phyloP scores from a whole-genome alignment of 2,797 vertebrate species.

The Labroides dimidiatus region DNA sequence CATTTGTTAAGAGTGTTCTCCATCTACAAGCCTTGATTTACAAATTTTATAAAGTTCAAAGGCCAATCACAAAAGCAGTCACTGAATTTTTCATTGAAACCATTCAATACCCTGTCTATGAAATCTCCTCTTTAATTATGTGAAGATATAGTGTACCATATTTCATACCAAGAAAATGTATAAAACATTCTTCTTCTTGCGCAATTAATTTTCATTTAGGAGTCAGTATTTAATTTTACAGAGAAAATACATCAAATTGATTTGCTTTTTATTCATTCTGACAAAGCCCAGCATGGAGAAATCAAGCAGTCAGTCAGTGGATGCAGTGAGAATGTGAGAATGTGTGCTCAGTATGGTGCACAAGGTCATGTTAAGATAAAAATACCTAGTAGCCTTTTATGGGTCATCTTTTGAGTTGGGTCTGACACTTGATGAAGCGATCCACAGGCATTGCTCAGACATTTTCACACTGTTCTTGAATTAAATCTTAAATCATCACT shows the following conservation, averaged over 20 bases:
- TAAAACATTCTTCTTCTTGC: neutral
- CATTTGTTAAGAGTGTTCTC: neutral
- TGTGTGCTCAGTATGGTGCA: conserved; percentile 75
- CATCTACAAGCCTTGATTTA: neutral
- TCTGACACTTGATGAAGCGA: conserved; percentile 63
- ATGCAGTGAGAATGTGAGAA: conserved; percentile 77
- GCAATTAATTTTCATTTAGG: neutral
- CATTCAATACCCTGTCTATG: conserved; percentile 12
- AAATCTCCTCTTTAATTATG: conserved; percentile 42
- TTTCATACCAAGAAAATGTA: conserved; percentile 8
- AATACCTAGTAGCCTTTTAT: conserved; percentile 85
- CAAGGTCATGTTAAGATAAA: conserved; percentile 84
- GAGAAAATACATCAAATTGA: neutral
- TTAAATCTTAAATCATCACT: neutral
- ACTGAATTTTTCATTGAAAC: conserved; percentile 56
- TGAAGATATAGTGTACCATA: conserved; percentile 18
- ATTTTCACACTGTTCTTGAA: conserved; percentile 38
- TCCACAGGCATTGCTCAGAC: conserved; percentile 33
- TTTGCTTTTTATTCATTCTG: conserved; percentile 13
- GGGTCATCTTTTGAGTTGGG: conserved; percentile 77
- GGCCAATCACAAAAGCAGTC: conserved; percentile 49
- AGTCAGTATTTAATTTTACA: neutral
- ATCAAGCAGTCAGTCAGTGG: conserved; percentile 55
- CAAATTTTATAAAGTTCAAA: conserved; percentile 38
- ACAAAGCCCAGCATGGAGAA: conserved; percentile 42